phyloP scores from a whole-genome alignment of 2,797 vertebrate genomes.

The Chaetophractus vellerosus region DNA sequence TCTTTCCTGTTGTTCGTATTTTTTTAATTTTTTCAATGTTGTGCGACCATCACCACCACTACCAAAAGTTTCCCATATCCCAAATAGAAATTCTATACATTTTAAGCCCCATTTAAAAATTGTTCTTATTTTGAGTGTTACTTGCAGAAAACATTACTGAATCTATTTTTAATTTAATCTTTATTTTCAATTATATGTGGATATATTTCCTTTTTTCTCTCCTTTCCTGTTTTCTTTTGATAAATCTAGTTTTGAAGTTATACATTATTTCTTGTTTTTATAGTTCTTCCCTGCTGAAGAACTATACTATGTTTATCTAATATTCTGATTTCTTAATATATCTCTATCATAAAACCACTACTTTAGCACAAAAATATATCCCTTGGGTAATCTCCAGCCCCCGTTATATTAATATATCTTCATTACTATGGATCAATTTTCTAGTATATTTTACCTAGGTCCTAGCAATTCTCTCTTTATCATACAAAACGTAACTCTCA shows the following conservation, averaged over 20 bases:
- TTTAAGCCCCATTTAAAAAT: not conserved
- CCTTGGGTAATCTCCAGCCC: not conserved
- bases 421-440: not conserved
- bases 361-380: not conserved
- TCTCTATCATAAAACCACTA: not conserved
- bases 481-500: not conserved
- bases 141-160: slow-evolving; percentile 30
- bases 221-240: not conserved
- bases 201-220: not conserved
- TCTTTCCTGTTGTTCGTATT: not conserved
- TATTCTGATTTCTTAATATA: not conserved
- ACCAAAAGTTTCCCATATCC: too few species aligned
- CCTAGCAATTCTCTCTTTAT: not conserved
- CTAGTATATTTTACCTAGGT: not conserved
- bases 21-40: too few species aligned
- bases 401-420: not conserved
- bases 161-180: not conserved
- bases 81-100: too few species aligned
- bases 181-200: not conserved
- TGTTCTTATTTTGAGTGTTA: not conserved
- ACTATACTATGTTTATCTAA: not conserved
- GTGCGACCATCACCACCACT: too few species aligned
- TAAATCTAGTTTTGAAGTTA: not conserved
- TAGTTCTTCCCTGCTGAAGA: not conserved
- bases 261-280: not conserved